phyloP scores from a whole-genome alignment of 2,888 invertebrate genomes.

The Synergus gifuensis region DNA sequence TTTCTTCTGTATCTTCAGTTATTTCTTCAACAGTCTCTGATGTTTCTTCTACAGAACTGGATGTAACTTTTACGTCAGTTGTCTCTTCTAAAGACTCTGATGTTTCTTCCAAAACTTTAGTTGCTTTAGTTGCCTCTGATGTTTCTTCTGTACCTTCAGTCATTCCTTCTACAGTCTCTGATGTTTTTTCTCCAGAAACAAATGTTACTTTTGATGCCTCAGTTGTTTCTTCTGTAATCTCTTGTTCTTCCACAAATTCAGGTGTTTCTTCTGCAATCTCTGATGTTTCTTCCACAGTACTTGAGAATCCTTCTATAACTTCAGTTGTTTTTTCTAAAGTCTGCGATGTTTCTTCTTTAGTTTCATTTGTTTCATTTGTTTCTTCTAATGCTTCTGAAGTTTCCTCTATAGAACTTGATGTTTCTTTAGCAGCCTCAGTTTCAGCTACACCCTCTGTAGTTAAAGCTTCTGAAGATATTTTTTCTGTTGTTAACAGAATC shows the following conservation, averaged over 20 bases:
- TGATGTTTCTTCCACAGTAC: neutral
- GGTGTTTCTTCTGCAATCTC: neutral
- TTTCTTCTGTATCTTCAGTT: neutral
- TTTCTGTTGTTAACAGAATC: neutral
- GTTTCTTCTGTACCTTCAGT: neutral
- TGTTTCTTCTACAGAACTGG: neutral
- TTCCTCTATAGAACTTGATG: neutral
- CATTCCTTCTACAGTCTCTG: neutral
- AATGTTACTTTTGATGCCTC: neutral
- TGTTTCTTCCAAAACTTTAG: slow-evolving; percentile 1
- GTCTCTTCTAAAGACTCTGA: neutral
- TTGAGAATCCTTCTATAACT: too few species aligned
- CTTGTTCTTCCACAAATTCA: neutral
- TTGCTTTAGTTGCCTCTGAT: neutral
- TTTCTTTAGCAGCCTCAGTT: too few species aligned
- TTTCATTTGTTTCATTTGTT: neutral
- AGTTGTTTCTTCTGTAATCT: neutral
- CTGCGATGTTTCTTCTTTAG: neutral
- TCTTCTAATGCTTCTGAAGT: neutral
- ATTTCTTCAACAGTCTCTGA: neutral
- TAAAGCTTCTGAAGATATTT: neutral
- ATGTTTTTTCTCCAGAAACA: neutral
- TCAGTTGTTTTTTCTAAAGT: neutral
- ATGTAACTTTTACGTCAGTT: neutral
- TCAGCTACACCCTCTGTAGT: neutral